phyloP scores from a whole-genome alignment of 2,888 invertebrate genomes.

The Nasonovia ribisnigri region DNA sequence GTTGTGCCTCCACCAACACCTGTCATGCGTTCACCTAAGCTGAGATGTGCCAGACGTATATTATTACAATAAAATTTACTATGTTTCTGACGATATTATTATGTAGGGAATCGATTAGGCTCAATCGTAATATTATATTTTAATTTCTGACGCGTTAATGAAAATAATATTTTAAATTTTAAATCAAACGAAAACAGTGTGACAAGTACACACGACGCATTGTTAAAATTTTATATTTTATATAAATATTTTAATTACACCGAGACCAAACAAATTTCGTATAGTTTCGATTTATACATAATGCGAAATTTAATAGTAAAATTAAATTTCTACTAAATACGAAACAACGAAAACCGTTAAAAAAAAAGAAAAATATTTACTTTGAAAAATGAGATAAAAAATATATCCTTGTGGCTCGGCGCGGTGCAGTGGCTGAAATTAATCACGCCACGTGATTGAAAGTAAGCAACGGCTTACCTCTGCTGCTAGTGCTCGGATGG shows the following conservation, averaged over 20 bases:
- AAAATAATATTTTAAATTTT: background rate
- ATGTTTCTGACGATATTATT: background rate
- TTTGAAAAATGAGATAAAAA: background rate
- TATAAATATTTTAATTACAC: too few species aligned
- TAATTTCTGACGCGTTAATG: background rate
- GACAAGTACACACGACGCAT: background rate
- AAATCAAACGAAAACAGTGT: background rate
- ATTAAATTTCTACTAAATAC: background rate
- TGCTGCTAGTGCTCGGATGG: too few species aligned
- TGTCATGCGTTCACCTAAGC: background rate
- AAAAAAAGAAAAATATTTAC: background rate
- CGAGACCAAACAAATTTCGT: background rate
- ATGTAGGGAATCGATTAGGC: background rate
- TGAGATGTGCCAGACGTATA: background rate
- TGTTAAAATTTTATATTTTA: background rate
- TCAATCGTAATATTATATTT: background rate
- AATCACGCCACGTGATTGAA: too few species aligned
- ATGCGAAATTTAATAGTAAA: background rate
- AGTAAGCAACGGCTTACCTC: too few species aligned
- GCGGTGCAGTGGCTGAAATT: too few species aligned
- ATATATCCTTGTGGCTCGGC: too few species aligned
- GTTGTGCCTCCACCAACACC: too few species aligned
- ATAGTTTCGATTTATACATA: background rate
- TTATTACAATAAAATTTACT: background rate
- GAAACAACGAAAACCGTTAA: background rate